Percentiles rank a stretch among this genome's conserved stretches.
Evolutionary conservation across 2,888 invertebrate genomes (phyloP).

Genomic region (Carterocephalus palaemon): DNA sequence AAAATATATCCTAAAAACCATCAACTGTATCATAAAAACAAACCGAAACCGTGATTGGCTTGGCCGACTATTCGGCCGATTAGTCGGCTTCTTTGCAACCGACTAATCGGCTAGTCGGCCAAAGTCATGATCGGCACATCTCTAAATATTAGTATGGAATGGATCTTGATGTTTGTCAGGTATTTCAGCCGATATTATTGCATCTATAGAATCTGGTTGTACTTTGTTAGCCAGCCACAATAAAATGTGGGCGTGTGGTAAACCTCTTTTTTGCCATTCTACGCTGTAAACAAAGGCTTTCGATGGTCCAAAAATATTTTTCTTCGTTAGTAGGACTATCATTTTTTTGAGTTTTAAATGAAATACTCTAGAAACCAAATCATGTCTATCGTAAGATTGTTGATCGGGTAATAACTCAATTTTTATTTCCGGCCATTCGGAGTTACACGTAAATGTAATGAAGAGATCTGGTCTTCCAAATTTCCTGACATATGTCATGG

Average conservation of each 20-base stretch:
- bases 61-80: no score
- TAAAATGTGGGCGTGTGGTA: slow-evolving; percentile 30
- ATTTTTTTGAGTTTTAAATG: slow-evolving; percentile 34
- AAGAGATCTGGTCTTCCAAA: slow-evolving; percentile 20
- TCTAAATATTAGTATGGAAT: no score
- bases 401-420: slow-evolving; percentile 27
- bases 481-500: slow-evolving; percentile 20
- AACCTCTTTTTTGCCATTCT: slow-evolving; percentile 33
- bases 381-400: slow-evolving; percentile 31
- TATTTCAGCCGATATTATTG: slow-evolving; percentile 21
- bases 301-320: slow-evolving; percentile 29
- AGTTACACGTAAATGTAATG: slow-evolving; percentile 20
- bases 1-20: no score
- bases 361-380: slow-evolving; percentile 33
- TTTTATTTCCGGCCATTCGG: slow-evolving; percentile 32
- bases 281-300: slow-evolving; percentile 26
- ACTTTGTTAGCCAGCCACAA: slow-evolving; percentile 29
- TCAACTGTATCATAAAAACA: no score
- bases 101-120: no score
- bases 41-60: no score
- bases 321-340: slow-evolving; percentile 28
- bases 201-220: slow-evolving; percentile 28
- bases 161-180: slow-evolving; percentile 21
- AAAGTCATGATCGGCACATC: no score
- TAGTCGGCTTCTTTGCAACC: no score